Percentiles rank a stretch among this genome's conserved stretches.
These are phyloP conservation scores for Operophtera brumata DNA, from an alignment of 2,888 invertebrate species.

Conservation along the genomic window DNA sequence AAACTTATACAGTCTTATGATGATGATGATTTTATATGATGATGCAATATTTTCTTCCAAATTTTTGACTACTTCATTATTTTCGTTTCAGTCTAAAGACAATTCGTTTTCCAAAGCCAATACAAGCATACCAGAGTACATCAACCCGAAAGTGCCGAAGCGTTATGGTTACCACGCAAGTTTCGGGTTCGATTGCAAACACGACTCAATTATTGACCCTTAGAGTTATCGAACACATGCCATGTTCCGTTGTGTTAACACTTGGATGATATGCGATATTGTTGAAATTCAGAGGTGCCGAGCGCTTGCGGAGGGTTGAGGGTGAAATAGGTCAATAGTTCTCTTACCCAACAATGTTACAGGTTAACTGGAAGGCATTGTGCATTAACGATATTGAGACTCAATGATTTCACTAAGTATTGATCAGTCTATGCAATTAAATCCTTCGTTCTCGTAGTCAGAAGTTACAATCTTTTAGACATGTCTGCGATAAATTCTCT, in stretches of 20 bases:
- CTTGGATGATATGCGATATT: slow-evolving; percentile 9
- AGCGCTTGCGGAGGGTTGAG: slow-evolving; percentile 6
- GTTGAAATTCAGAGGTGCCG: slow-evolving; percentile 9
- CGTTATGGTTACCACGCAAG: slow-evolving; percentile 23
- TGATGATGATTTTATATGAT: too few species aligned
- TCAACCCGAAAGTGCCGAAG: slow-evolving; percentile 16
- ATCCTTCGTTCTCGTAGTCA: too few species aligned
- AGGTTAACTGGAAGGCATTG: slow-evolving; percentile 2
- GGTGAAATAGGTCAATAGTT: slow-evolving; percentile 9
- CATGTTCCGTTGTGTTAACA: slow-evolving; percentile 9
- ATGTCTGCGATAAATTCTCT: too few species aligned
- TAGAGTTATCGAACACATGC: slow-evolving; percentile 12
- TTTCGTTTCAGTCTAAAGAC: too few species aligned
- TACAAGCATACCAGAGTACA: slow-evolving; percentile 2
- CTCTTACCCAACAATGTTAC: not conserved
- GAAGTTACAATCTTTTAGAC: too few species aligned
- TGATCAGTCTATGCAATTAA: too few species aligned
- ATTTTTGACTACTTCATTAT: too few species aligned
- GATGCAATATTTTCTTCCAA: too few species aligned
- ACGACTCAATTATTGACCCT: slow-evolving; percentile 32
- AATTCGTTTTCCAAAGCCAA: slow-evolving; percentile 12
- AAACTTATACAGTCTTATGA: too few species aligned
- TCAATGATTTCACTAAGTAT: too few species aligned
- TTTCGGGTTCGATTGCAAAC: slow-evolving; percentile 31
- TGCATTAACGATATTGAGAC: not conserved